phyloP scores from a whole-genome alignment of 1,140 invertebrate genomes.

The Spodoptera frugiperda region DNA sequence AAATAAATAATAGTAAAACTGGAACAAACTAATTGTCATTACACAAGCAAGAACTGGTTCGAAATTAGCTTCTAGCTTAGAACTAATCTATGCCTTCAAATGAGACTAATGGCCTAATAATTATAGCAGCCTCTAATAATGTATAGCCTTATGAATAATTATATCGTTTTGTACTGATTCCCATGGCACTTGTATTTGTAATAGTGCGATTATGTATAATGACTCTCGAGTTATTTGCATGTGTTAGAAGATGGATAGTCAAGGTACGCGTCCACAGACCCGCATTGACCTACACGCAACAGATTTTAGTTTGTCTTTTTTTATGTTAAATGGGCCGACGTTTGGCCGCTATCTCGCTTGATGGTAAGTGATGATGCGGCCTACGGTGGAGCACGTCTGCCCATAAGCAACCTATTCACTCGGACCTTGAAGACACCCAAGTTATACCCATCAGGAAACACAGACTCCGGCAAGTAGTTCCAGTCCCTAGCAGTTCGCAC shows the following conservation, averaged over 20 bases:
- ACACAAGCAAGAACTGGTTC: background rate
- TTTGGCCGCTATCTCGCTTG: too few species aligned
- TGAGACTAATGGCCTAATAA: constrained; percentile 1
- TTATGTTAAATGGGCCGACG: too few species aligned
- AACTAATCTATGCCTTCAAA: background rate
- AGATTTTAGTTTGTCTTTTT: too few species aligned
- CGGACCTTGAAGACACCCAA: too few species aligned
- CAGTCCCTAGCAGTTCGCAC: too few species aligned
- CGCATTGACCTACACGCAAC: too few species aligned
- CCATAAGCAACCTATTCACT: too few species aligned
- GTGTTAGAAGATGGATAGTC: background rate
- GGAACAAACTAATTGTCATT: constrained; percentile 8
- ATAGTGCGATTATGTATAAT: constrained; percentile 11
- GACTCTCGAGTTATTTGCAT: constrained; percentile 18
- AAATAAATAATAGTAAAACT: background rate
- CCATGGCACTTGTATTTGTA: background rate
- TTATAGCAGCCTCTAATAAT: background rate
- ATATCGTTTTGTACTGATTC: constrained; percentile 18
- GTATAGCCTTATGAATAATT: constrained; percentile 21
- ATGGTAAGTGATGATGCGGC: too few species aligned
- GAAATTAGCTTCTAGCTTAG: background rate
- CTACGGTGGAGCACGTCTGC: too few species aligned
- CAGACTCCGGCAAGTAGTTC: too few species aligned
- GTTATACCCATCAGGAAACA: too few species aligned
- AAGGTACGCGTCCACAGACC: too few species aligned